Base-by-base conservation (phyloP, 2,113 vertebrate genomes). In the Prunella fulvescens region DNA sequence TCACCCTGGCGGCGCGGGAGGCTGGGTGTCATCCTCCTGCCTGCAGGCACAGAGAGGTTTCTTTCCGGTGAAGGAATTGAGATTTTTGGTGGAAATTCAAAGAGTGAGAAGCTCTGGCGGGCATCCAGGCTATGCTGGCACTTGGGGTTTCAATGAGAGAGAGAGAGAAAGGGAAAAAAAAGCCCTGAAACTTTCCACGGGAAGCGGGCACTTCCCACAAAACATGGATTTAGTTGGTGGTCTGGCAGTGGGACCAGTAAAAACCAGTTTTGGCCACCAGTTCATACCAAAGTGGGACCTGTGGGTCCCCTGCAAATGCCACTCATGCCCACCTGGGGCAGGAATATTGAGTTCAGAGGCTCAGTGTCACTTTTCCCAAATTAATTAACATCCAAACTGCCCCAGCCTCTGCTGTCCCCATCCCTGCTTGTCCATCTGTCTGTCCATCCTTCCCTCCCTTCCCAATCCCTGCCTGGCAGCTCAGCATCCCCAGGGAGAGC, bases 151-250 rank as follows among this genome's bases (percentile, higher is more conserved):
- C 4, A 12, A n/a, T 85, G 78, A 42, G 70, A 47, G 60, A 42
- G 37, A 47, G 16, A 50, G 14, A 26, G 4, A 54, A 19, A 42
- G 5, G 5, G 2, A 15, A 44, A 62, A 88, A 67, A 66, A 44
- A 54, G 2, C 17, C 56, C 45, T 67, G 79, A 94, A 92, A 92
- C 78, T 96, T 96, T 92, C 93, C 93, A 92, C 14, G 44, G 96
- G 84, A 94, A 95, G 77, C 5, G 1, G 69, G 45, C 19, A 1
- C 65, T 86, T 64, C 11, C 64, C 62, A 26, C 53, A 45, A 12
- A 35, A 28, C 56, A 2, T 3, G 39, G 44, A 1, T 35, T 71
- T 24, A 39, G 56, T 24, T 1, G n/a, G 7, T 4, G 39, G 37
- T 3, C 57, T 66, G 87, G 45, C 25, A 40, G 5, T 7, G 74